Evolutionary conservation across 2,113 vertebrate genomes (phyloP).

Genomic region (Sialia sialis): DNA sequence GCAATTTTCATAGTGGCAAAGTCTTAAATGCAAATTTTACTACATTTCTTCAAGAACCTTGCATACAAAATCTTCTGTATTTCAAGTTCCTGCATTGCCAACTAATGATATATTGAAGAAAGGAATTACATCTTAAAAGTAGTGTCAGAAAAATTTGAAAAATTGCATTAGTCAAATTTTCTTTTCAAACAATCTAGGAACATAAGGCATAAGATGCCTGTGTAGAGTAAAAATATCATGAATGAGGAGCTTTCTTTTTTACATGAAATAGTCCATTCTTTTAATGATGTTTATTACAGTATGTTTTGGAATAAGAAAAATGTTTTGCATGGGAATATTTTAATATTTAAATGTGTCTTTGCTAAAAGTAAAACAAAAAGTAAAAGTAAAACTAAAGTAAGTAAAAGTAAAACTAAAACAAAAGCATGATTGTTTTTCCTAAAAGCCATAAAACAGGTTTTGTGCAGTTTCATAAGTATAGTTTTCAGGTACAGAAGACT

Average conservation of each 20-base stretch:
- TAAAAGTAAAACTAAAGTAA: no score
- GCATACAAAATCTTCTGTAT: neutral
- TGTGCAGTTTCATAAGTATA: neutral
- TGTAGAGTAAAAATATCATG: neutral
- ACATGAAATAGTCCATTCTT: neutral
- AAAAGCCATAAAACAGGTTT: neutral
- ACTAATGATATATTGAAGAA: neutral
- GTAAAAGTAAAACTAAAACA: neutral
- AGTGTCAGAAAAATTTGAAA: neutral
- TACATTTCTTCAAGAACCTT: neutral
- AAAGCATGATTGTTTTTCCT: neutral
- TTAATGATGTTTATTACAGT: neutral
- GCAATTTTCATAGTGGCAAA: neutral
- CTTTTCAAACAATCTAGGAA: neutral
- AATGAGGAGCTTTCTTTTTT: neutral
- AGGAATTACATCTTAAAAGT: neutral
- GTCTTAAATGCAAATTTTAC: neutral
- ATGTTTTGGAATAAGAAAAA: neutral
- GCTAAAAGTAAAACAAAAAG: neutral
- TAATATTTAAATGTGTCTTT: neutral
- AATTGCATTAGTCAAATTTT: neutral
- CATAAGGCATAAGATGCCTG: neutral
- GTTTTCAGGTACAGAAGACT: neutral
- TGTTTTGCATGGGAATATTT: neutral
- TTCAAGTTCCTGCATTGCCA: neutral